Base-by-base conservation (phyloP, 2,797 vertebrate genomes). In the Champsocephalus gunnari region DNA sequence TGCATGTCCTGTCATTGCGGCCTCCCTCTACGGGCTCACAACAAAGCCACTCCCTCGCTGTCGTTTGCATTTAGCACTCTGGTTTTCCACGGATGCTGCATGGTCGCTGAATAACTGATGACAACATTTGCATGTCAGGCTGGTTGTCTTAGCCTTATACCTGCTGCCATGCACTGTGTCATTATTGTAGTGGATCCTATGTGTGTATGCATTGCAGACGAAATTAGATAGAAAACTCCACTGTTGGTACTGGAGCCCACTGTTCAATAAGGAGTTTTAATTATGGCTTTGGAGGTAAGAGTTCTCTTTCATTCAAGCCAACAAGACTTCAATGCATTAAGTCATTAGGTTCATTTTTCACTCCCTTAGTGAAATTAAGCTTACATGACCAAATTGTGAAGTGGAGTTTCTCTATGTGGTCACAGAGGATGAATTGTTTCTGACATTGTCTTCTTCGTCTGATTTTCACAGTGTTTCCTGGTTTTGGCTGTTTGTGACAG, bases 21-120 rank as follows among this genome's bases (percentile, higher is more conserved):
- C 66, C 68, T 79, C 64, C 48, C 54, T 70, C 69, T 67, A 14
- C 19, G 2, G 43, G 19, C 81, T 68, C 47, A 66, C 58, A 91
- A 92, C 89, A 92, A 89, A 90, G 82, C 83, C n/a, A 34, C 66
- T 61, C 12, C 71, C 69, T 89, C 41, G 19, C 71, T 48, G 66
- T 89, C 72, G 78, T 94, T 93, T 94, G 88, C 88, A 92, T 93
- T 65, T n/a, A 48, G 78, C 60, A 49, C 86, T 77, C 86, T 89
- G 73, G 92, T 92, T 91, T 89, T 91, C 84, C 85, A 77, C 68
- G 1, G 54, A 21, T 5, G 70, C 59, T 59, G 66, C 53, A 71
- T 59, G 32, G 53, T 74, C 10, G 68, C 80, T 82, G 77, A 88
- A 91, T 92, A 93, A 90, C 89, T 71, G 87, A 88, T 82, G 77